Evolutionary conservation across 2,888 invertebrate genomes (phyloP).

Genomic region (Parnassius smintheus): DNA sequence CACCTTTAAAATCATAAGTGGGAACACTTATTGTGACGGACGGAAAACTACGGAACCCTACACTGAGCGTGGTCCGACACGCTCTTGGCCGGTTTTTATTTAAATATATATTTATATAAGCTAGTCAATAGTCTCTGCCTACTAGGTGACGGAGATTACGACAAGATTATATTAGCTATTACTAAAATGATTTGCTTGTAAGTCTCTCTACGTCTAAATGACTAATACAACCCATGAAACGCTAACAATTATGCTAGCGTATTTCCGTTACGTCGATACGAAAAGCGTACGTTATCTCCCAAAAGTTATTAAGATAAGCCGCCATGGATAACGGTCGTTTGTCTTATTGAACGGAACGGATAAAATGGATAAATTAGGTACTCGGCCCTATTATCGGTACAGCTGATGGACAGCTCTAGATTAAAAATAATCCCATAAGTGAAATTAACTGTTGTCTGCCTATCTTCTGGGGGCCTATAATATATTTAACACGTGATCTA

Average conservation of each 20-base stretch:
- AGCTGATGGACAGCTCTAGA: constrained; percentile 66
- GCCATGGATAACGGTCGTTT: constrained; percentile 60
- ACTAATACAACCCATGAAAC: constrained; percentile 3
- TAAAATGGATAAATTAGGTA: constrained; percentile 59
- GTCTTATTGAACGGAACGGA: constrained; percentile 51
- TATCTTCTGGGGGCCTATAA: constrained; percentile 2
- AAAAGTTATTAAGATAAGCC: constrained; percentile 77
- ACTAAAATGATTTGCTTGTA: too few species aligned
- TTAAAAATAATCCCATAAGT: constrained; percentile 66
- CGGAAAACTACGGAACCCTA: too few species aligned
- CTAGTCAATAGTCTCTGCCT: too few species aligned
- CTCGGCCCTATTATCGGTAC: constrained; percentile 58
- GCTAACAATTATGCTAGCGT: constrained; percentile 20
- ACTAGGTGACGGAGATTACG: too few species aligned
- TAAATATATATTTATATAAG: too few species aligned
- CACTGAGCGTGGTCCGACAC: too few species aligned
- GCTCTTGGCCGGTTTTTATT: too few species aligned
- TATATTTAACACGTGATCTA: not conserved
- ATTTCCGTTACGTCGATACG: constrained; percentile 16
- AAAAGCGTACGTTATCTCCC: constrained; percentile 55
- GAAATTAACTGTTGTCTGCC: constrained; percentile 40
- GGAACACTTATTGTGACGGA: too few species aligned
- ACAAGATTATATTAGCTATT: too few species aligned
- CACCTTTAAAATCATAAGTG: too few species aligned
- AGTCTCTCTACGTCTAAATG: not conserved